Evolutionary conservation across 2,113 vertebrate species (phyloP), one percentile per base, ranked within the genome.

Genomic region (Xyrauchen texanus): DNA sequence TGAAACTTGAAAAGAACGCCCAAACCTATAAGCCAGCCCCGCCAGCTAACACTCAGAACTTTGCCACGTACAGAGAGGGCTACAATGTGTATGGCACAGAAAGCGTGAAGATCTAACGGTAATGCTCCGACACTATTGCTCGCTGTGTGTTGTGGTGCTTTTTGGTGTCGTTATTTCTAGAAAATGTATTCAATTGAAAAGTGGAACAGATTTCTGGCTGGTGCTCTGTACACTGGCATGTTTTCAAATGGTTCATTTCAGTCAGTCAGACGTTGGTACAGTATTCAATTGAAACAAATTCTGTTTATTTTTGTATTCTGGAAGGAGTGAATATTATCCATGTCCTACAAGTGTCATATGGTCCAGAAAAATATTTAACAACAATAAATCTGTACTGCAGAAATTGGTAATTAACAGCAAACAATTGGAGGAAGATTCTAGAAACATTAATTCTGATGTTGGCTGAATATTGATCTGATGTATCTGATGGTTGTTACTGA

Each of bases 1-100:
- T 99, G 94, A 99, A 99, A 96, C 93, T 99, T 90, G 97, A 95
- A 93, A 99, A 99, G 95, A 99, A 95, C 91, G 93, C 95, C 77
- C 97, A 99, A 94, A 99, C 95, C 91, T 99, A 98, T 97, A 99
- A 99, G 91, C 97, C 97, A 71, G 88, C 95, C 90, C 98, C 97
- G 11, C 92, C 97, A 88, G 94, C 96, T 93, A 99, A 95, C 93
- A 97, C 97, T 86, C 98, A 99, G 94, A 99, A 99, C 94, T 99
- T 98, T 70, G 96, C 98, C 88, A 99, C 98, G 82, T 99, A 99
- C 96, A 95, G 98, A 95, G 98, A 98, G 96, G 97, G 98, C 91
- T 98, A 98, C 96, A 98, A 99, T 82, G 98, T 99, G 88, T 99
- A 99, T 68, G 98, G 98, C 93, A 98, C 98, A 88, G 98, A 99